These are phyloP conservation scores for Patiria pectinifera DNA, from an alignment of 53 echinoderm and acorn worm genomes.

Conservation along the genomic window DNA sequence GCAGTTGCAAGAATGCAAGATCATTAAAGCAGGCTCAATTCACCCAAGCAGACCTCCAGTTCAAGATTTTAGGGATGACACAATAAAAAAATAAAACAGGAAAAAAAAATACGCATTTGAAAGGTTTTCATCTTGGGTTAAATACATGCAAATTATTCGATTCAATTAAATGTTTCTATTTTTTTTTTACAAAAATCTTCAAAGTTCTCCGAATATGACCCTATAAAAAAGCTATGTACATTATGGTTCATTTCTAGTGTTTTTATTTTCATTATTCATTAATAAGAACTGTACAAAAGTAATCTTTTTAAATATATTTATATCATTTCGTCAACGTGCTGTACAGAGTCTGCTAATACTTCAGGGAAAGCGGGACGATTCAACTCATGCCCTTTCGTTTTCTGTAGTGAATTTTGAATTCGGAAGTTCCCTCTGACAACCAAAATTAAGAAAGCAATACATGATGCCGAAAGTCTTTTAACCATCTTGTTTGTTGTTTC, in stretches of 20 bases:
- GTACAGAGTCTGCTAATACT: slow-evolving; percentile 49
- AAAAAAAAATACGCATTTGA: background rate
- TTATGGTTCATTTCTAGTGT: slow-evolving; percentile 36
- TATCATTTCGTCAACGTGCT: slow-evolving; percentile 47
- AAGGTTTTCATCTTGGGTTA: background rate
- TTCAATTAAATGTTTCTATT: background rate
- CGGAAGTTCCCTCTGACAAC: background rate
- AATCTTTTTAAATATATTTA: slow-evolving; percentile 60
- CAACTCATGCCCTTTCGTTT: background rate
- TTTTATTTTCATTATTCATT: slow-evolving; percentile 20
- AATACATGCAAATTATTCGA: slow-evolving; percentile 25
- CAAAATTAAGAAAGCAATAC: background rate
- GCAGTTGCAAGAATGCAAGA: background rate
- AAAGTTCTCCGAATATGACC: slow-evolving; percentile 43
- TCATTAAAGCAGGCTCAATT: background rate
- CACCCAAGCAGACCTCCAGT: background rate
- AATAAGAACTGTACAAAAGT: slow-evolving; percentile 65
- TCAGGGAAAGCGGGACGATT: background rate
- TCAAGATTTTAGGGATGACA: background rate
- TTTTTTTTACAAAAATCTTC: slow-evolving; percentile 35
- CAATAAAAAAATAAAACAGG: background rate
- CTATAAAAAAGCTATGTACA: slow-evolving; percentile 63
- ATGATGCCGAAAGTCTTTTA: background rate
- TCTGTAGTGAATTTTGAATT: background rate
- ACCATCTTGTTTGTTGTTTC: background rate